phyloP scores from a whole-genome alignment of 2,888 invertebrate genomes.

The Caenorhabditis doughertyi region DNA sequence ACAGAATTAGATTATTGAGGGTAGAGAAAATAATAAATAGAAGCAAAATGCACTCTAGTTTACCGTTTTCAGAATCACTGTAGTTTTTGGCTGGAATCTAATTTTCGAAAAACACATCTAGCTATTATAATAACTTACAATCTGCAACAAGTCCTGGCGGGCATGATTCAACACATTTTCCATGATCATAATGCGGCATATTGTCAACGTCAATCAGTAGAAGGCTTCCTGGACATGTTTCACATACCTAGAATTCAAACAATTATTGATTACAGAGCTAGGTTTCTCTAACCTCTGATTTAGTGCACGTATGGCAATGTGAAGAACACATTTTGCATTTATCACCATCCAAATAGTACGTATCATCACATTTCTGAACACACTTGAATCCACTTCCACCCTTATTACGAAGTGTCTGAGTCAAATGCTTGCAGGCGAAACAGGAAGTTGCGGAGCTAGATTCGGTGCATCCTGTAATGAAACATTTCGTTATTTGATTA shows the following conservation, averaged over 20 bases:
- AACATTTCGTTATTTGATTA: not conserved
- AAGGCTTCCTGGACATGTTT: conserved; percentile 80
- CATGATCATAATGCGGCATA: conserved; percentile 79
- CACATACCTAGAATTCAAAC: conserved; percentile 72
- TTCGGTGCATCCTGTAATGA: conserved; percentile 69
- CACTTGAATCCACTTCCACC: conserved; percentile 81
- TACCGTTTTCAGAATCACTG: conserved; percentile 4
- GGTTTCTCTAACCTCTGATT: conserved; percentile 74
- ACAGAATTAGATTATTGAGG: not conserved
- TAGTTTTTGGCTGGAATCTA: conserved; percentile 8
- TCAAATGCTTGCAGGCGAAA: conserved; percentile 80
- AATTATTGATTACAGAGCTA: not conserved
- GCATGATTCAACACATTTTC: conserved; percentile 81
- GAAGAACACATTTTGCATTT: conserved; percentile 80
- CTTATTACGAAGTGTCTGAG: conserved; percentile 79
- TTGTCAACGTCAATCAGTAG: conserved; percentile 81
- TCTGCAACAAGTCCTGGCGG: conserved; percentile 81
- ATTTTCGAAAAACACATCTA: not conserved
- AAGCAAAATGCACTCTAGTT: conserved; percentile 5
- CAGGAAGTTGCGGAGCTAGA: conserved; percentile 78
- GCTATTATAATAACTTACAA: conserved; percentile 72
- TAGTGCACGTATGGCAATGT: conserved; percentile 79
- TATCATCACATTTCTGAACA: conserved; percentile 81
- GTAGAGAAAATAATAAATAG: not conserved
- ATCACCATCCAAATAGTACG: conserved; percentile 79